Percentiles rank a stretch among this genome's conserved stretches.
Conservation (phyloP, 2,113 vertebrate species). For the Aleadryas rufinucha region DNA sequence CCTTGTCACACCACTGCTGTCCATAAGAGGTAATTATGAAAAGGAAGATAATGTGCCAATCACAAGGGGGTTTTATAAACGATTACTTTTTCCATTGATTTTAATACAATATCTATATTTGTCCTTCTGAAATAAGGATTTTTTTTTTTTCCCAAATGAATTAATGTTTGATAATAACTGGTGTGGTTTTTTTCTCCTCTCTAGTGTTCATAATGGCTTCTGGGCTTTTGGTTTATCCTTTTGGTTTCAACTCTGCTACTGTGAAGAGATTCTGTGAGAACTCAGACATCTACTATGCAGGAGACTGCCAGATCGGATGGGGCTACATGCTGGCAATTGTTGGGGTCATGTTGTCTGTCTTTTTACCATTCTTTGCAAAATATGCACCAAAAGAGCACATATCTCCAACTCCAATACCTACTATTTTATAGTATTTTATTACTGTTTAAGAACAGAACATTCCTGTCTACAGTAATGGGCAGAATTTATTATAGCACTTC, state of each 20-base stretch:
- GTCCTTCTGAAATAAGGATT: neutral
- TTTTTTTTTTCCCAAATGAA: neutral
- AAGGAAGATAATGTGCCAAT: neutral
- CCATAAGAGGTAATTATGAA: neutral
- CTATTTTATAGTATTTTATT: constrained; percentile 85
- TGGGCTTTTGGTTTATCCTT: constrained; percentile 90
- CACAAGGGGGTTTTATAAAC: neutral
- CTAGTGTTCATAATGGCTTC: constrained; percentile 92
- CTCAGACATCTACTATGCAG: constrained; percentile 88
- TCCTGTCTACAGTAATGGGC: constrained; percentile 46
- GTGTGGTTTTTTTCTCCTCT: constrained; percentile 12
- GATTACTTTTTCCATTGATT: neutral
- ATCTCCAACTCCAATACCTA: constrained; percentile 88
- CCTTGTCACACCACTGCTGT: neutral
- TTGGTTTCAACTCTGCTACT: constrained; percentile 86
- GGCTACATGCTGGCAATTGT: constrained; percentile 93
- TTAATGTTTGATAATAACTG: neutral
- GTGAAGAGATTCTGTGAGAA: constrained; percentile 87
- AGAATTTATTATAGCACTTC: constrained; percentile 53
- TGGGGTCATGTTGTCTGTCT: constrained; percentile 91
- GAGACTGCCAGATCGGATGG: constrained; percentile 92
- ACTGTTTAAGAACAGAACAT: constrained; percentile 23
- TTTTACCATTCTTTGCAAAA: constrained; percentile 94
- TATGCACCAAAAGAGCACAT: constrained; percentile 92
- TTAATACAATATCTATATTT: neutral